Evolutionary conservation across 1,140 invertebrate species (phyloP), one percentile per base, ranked within the genome.

Genomic region (Lepidurus arcticus): DNA sequence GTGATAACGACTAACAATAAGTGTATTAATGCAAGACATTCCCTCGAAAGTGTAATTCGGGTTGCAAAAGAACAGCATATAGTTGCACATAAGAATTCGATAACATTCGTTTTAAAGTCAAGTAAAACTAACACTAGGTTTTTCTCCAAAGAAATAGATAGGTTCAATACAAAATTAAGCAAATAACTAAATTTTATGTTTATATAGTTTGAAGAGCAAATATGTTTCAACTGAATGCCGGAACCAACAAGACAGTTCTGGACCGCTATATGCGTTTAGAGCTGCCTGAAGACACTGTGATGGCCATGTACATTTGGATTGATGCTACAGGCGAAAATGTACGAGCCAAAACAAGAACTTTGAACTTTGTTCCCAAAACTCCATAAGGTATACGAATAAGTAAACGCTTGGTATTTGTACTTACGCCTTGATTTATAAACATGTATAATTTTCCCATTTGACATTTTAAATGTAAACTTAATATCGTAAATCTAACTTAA

Each of bases 271-370:
- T 94, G 82, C 87, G 89, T 75, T 86, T 97, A 73, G 91, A 91
- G 0, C 88, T 93, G 79, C 92, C 93, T 0, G 91, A 91, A 0
- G 88, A 93, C 79, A 88, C 89, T 82, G 88, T 94, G 44, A 91
- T 94, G 83, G 92, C 91, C 1, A 95, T 93, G 80, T 98, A 98
- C 86, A 89, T 98, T 47, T 98, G 97, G 96, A 95, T 98, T 79
- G 96, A 98, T 85, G 96, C 96, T 4, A 93, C 92, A 1, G 94
- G 94, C 1, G 94, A 98, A 85, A 89, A 92, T 79, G 83, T 98
- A 4, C 87, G 97, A 79, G 90, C 91, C 83, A 98, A 98, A 84
- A 95, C 95, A 16, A 89, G 92, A 80, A 98, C 96, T 0, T 82
- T 97, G 45, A 90, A 92, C 82, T 92, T 90, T 81, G 87, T 92